These are phyloP conservation scores for Dufourea novaeangliae DNA, from an alignment of 1,140 invertebrate species.

Conservation along the genomic window DNA sequence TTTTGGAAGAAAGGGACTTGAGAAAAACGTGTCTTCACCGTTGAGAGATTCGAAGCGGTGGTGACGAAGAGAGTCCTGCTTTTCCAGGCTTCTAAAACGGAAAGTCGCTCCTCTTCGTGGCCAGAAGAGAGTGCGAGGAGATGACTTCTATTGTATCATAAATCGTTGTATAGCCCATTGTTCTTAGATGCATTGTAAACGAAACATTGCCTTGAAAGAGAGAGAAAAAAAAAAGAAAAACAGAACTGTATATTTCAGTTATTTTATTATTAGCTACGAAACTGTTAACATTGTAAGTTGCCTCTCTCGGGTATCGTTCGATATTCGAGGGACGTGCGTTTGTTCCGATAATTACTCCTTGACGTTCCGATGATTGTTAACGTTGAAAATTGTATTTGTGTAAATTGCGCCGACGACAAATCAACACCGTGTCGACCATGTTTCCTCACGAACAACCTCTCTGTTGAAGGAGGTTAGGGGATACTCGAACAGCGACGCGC, in stretches of 20 bases:
- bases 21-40: background rate
- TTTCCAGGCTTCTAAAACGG: conserved; percentile 5
- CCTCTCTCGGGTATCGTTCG: conserved; percentile 12
- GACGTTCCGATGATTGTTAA: background rate
- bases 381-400: background rate
- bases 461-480: background rate
- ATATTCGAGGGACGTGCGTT: background rate
- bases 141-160: conserved; percentile 56
- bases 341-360: conserved; percentile 19
- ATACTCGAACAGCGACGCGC: background rate
- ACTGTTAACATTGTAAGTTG: conserved; percentile 42
- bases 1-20: background rate
- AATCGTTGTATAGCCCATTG: conserved; percentile 56
- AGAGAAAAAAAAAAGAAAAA: too few relatives aligned
- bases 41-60: background rate
- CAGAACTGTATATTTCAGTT: conserved; percentile 43
- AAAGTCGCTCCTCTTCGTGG: conserved; percentile 43
- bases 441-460: background rate
- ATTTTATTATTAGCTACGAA: conserved; percentile 53
- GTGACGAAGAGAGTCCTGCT: background rate
- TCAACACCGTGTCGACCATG: background rate
- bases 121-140: conserved; percentile 33
- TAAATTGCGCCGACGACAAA: conserved; percentile 28
- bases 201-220: conserved; percentile 38
- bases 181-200: conserved; percentile 23